These are phyloP conservation scores for Grus americana DNA, from an alignment of 2,113 vertebrate genomes.

Conservation along the genomic window DNA sequence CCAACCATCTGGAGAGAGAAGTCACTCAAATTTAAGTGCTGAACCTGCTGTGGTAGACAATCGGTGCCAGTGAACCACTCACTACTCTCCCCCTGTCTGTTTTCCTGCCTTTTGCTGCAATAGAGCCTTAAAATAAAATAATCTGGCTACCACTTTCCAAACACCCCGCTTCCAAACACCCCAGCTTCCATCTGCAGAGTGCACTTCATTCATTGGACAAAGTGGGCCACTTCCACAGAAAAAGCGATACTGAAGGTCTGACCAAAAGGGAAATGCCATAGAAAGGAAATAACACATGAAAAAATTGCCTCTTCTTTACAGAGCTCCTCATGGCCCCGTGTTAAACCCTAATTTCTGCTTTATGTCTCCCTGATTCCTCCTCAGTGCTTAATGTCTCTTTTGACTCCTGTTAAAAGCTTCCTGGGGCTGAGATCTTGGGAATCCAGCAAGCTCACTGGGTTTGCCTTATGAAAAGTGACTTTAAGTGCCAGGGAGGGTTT, in stretches of 20 bases:
- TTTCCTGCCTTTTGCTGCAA: constrained; percentile 70
- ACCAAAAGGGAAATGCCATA: neutral
- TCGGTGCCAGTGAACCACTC: constrained; percentile 69
- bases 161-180: constrained; percentile 63
- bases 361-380: constrained; percentile 41
- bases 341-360: constrained; percentile 51
- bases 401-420: constrained; percentile 54
- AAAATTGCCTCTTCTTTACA: neutral
- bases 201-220: constrained; percentile 55
- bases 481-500: constrained; percentile 56
- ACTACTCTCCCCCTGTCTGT: constrained; percentile 70
- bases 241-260: neutral
- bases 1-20: constrained; percentile 72
- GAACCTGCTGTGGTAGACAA: constrained; percentile 73
- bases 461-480: constrained; percentile 62
- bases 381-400: constrained; percentile 29
- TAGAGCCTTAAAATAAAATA: constrained; percentile 71
- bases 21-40: constrained; percentile 68
- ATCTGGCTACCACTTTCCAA: constrained; percentile 71
- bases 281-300: neutral
- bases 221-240: neutral
- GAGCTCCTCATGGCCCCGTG: neutral
- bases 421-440: constrained; percentile 47
- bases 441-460: constrained; percentile 24
- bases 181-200: constrained; percentile 59